Evolutionary conservation across 2,797 vertebrate species (phyloP), one percentile per base, ranked within the genome.

Genomic region (Chrosomus eos): DNA sequence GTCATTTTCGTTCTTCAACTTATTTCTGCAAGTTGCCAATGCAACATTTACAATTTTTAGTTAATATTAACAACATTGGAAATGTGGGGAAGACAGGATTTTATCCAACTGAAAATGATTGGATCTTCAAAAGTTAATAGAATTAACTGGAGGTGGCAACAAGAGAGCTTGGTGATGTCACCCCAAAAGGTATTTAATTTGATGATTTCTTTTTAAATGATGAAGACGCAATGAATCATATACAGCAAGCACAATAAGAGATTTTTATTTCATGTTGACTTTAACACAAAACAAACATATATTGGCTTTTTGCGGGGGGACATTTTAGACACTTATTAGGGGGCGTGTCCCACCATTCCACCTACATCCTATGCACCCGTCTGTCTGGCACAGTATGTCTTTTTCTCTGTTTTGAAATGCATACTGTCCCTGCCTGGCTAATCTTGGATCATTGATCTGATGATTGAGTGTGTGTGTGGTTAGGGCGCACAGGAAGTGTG

Each of bases 401-500:
- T 87, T 83, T 77, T 73, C 19, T 51, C n/a, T 45, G 26, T 53
- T 55, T 64, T 82, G 84, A 89, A 87, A 89, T 82, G 66, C 84
- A 87, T 88, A 86, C 68, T 87, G 87, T 80, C 48, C 75, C 87
- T 85, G 83, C 77, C 82, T 86, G 76, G 87, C 80, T 83, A 72
- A 38, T 82, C 66, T 68, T 14, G 38, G 70, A 87, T 62, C 67
- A 58, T 31, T 80, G 58, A 58, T 40, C 81, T 77, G 38, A 51
- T 81, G 68, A 26, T 74, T 70, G 64, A 70, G 78, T 68, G 31
- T 55, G 64, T 91, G 83, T 77, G 76, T 74, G 75, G 74, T 86
- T 82, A 75, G 85, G 73, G 86, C 60, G 73, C n/a, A 73, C 48
- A 62, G 66, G 74, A 83, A 86, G 81, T 83, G 91, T 87, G 84